Evolutionary conservation across 2,888 invertebrate genomes (phyloP), one percentile per base, ranked within the genome.

Genomic region (Quadroppia sp.): DNA sequence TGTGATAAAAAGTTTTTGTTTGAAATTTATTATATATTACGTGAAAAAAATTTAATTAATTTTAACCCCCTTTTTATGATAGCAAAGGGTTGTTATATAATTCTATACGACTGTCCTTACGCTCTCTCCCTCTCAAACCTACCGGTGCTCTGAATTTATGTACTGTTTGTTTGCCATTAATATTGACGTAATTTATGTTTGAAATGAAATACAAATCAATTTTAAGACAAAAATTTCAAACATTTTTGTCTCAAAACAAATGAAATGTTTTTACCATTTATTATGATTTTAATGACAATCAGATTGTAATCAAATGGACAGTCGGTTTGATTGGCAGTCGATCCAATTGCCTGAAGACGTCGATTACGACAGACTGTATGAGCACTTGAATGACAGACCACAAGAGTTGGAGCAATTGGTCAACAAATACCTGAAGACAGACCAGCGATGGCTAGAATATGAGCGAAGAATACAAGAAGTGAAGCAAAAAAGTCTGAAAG

Each of bases 391-490:
- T 1, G 36, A 30, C 9, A 30, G 30, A 17, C 36, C 32, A 1
- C 36, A 64, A 64, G 20, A 30, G 40, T 32, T 64, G 20, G 64
- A 64, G 6, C 6, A 3, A 64, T 11, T 64, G 32, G 64, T 64
- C 20, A 36, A n/a, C 15, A 20, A 64, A n/a, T 64, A 64, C 30
- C 15, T 64, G 36, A 15, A 30, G 7, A 36, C 17, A 1, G 64
- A 64, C 40, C 15, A 64, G n/a, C 13, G 20, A 36, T 64, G 64
- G 64, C 13, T 64, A 2, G 64, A 64, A 59, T 28, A 28, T 25
- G 59, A 59, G 11, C n/a, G 23, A 1, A 32, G n/a, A 36, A n/a
- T 36, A n/a, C 30, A 64, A 36, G 36, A 64, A 36, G 1, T 64
- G 56, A 56, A 7, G 13, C n/a, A 64, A 20, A 7, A 36, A 4